Base-by-base conservation (phyloP, 2,113 vertebrate genomes). In the Thermophis baileyi region DNA sequence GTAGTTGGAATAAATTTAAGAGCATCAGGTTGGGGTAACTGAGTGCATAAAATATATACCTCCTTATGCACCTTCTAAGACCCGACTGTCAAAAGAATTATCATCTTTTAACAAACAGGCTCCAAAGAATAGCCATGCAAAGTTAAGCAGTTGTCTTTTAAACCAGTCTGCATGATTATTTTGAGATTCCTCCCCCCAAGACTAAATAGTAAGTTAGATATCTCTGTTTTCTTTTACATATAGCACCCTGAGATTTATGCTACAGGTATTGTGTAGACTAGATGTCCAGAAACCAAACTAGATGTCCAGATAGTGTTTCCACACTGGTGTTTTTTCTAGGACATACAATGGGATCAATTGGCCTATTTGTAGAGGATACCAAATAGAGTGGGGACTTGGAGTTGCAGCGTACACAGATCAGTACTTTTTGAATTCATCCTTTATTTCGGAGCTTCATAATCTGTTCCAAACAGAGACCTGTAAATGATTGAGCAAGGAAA, bases 41-140 rank as follows among this genome's bases (percentile, higher is more conserved):
- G 94, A 95, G 92, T 95, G 44, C 4, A 35, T 74, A 93, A 91
- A 93, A 91, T 95, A 89, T 53, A 27, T 40, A 47, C 14, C 18
- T 85, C 88, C 49, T 55, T 63, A 16, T 81, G 51, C 20, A 10
- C 30, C 44, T 49, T 46, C 44, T 16, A 25, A 88, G 22, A 50
- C 30, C 14, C 25, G 27, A 50, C 53, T 53, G 55, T 0, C 18
- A 46, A 27, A 50, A n/a, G 3, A 49, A 12, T 24, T 0, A 50
- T n/a, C 46, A 24, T 14, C 9, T 87, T 63, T 50, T 35, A 25
- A 49, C 7, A 27, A 92, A 51, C 6, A 35, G 40, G 1, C 24
- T 49, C 30, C 0, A 6, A 20, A 4, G 47, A 88, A 74, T 16
- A 92, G 22, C 30, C 14, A 35, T 69, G 50, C 55, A 88, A 57